Evolutionary conservation across 1,140 invertebrate species (phyloP), one percentile per base, ranked within the genome.

Genomic region (Camponotus floridanus): DNA sequence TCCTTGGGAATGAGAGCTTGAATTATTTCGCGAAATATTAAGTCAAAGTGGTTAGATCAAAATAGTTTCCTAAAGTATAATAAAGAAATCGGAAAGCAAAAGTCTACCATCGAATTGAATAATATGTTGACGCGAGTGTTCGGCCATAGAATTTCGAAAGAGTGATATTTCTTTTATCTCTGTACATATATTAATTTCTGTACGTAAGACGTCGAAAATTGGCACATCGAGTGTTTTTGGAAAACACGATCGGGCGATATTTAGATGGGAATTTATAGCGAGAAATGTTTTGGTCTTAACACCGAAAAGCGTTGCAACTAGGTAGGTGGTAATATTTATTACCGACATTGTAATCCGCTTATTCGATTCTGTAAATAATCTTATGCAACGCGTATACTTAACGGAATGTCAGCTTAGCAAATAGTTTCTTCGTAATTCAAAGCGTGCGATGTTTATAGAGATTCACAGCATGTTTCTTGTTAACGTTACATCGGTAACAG

Each of bases 251-350:
- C 36, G 7, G 51, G 18, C 26, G 5, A 51, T 51, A 51, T 51
- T 73, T 73, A 9, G 2, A 55, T 13, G 18, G 15, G 0, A 18
- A 55, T 73, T 73, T 73, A 73, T 57, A 55, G 11, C 8, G 18
- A 73, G 5, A 45, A 11, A 0, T 51, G 13, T 73, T 57, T 15
- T 18, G 11, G 6, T 59, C 21, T 31, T 64, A 31, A 15, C 0
- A 9, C 51, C 31, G 2, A 21, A 36, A 57, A 74, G 39, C 13
- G 8, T 74, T 36, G 33, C 45, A 6, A 57, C 18, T n/a, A 36
- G 36, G 9, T n/a, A 36, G 36, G 9, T 45, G 88, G 81, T 88
- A 90, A 92, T 91, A 92, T 93, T 93, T 92, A 93, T 92, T 91
- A 87, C 86, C 81, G 78, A 87, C 85, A 85, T 86, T 85, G 83